Conservation (phyloP, 2,888 invertebrate species). For the Dorcus hopei region DNA sequence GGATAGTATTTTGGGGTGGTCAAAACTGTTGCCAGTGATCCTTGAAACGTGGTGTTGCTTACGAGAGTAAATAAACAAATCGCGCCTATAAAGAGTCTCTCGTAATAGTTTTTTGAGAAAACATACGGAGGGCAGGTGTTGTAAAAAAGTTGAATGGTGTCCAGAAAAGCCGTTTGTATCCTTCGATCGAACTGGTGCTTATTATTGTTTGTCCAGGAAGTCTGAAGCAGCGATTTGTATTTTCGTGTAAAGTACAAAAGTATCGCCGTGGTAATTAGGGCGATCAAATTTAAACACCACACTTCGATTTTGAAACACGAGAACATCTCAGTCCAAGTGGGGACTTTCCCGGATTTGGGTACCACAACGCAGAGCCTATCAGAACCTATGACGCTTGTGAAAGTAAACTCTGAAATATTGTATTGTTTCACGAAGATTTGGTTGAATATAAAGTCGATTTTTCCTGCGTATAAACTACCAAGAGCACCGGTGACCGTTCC, state of each 20-base stretch:
- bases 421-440: constrained; percentile 50
- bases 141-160: constrained; percentile 41
- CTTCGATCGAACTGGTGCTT: constrained; percentile 14
- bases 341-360: constrained; percentile 45
- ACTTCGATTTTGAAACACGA: constrained; percentile 41
- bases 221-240: background rate
- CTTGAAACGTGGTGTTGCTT: constrained; percentile 47
- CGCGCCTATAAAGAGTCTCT: constrained; percentile 42
- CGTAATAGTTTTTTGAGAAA: constrained; percentile 44
- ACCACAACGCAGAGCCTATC: constrained; percentile 48
- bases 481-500: constrained; percentile 46
- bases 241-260: constrained; percentile 22
- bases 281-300: constrained; percentile 40
- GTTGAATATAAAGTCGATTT: constrained; percentile 44
- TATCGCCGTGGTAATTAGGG: constrained; percentile 17
- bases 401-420: constrained; percentile 40
- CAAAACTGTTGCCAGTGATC: constrained; percentile 47
- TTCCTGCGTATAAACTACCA: constrained; percentile 39
- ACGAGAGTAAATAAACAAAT: constrained; percentile 41
- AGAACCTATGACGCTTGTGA: constrained; percentile 43
- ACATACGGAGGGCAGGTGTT: constrained; percentile 36
- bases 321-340: constrained; percentile 45
- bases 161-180: constrained; percentile 34
- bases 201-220: background rate
- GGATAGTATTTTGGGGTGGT: constrained; percentile 46